Evolutionary conservation across 2,113 vertebrate species (phyloP).

Genomic region (Chrysochloris asiatica): DNA sequence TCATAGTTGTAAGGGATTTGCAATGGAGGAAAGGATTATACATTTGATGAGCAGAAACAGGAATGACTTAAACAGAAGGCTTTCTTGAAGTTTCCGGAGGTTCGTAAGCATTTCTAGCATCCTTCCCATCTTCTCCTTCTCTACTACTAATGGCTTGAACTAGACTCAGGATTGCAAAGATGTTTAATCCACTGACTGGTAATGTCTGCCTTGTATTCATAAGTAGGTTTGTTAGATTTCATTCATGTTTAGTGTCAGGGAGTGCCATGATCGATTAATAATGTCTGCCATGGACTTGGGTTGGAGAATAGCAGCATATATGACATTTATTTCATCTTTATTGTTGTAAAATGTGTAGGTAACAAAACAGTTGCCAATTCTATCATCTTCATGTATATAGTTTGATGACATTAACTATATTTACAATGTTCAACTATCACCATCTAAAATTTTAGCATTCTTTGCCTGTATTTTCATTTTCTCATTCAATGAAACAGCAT

Average conservation of each 20-base stretch:
- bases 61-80: neutral
- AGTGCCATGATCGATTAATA: neutral
- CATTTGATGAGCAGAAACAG: neutral
- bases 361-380: neutral
- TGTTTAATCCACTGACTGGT: neutral
- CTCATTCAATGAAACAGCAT: neutral
- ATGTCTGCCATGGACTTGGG: neutral
- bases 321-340: neutral
- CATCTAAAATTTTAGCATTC: neutral
- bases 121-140: neutral
- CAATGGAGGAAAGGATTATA: neutral
- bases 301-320: neutral
- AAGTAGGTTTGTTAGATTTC: neutral
- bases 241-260: neutral
- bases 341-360: neutral
- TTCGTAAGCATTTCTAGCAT: neutral
- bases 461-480: neutral
- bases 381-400: neutral
- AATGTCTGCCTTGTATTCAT: neutral
- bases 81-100: neutral
- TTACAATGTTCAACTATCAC: neutral
- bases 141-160: neutral
- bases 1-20: neutral
- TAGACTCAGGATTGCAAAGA: neutral
- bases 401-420: neutral